Conservation (phyloP, 2,113 vertebrate species). For the Pavo muticus region DNA sequence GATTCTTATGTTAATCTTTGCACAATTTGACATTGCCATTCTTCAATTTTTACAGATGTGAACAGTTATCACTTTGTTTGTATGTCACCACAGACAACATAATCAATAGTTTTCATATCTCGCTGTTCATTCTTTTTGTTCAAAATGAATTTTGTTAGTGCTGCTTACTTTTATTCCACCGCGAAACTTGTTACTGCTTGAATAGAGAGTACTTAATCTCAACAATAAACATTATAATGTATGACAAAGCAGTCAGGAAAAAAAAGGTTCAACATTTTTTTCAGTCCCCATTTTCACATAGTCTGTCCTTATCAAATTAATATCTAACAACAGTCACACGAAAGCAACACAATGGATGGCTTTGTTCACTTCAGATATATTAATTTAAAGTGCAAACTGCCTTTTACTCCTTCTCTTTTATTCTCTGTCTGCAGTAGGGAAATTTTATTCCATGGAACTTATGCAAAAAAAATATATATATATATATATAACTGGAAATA, state of each 20-base stretch:
- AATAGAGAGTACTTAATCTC: slow-evolving; percentile 68
- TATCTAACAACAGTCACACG: slow-evolving; percentile 38
- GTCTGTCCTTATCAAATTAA: slow-evolving; percentile 64
- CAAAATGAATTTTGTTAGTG: slow-evolving; percentile 48
- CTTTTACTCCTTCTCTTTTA: slow-evolving; percentile 9
- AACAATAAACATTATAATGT: slow-evolving; percentile 67
- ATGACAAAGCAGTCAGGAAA: slow-evolving; percentile 45
- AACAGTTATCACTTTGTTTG: slow-evolving; percentile 76
- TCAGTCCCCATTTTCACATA: slow-evolving; percentile 39
- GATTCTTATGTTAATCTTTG: slow-evolving; percentile 72
- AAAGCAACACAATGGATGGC: slow-evolving; percentile 52
- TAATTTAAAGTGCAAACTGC: slow-evolving; percentile 38
- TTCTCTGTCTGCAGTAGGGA: not conserved
- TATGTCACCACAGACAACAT: slow-evolving; percentile 76
- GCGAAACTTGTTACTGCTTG: slow-evolving; percentile 68
- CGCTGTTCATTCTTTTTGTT: slow-evolving; percentile 67
- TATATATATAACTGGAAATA: not conserved
- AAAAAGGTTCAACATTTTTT: slow-evolving; percentile 15
- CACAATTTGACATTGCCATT: slow-evolving; percentile 65
- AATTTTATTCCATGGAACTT: not conserved
- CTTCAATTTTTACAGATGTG: slow-evolving; percentile 50
- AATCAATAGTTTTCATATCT: slow-evolving; percentile 77
- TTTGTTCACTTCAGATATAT: slow-evolving; percentile 46
- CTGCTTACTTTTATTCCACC: slow-evolving; percentile 64
- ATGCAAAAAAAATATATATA: not conserved